phyloP scores from a whole-genome alignment of 2,888 invertebrate genomes.

The Hoplodrina ambigua region DNA sequence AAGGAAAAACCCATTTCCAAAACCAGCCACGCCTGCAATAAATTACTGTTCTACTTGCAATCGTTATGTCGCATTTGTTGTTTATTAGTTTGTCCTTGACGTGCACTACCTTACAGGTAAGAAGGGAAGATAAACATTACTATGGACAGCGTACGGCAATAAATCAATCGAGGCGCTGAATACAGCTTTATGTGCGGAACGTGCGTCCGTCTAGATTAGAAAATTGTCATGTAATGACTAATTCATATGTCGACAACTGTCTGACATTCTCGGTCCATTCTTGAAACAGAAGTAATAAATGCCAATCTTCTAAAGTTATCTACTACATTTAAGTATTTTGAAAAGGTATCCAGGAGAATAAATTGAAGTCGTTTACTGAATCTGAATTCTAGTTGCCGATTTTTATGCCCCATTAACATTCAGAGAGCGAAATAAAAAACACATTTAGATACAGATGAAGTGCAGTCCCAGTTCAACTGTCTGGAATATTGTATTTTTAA shows the following conservation, averaged over 20 bases:
- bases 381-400: neutral
- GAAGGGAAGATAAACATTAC: constrained; percentile 78
- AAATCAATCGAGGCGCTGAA: constrained; percentile 82
- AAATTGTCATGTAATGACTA: constrained; percentile 65
- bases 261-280: constrained; percentile 37
- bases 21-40: neutral
- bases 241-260: constrained; percentile 44
- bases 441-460: constrained; percentile 10
- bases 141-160: constrained; percentile 81
- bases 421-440: constrained; percentile 13
- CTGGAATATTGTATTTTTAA: constrained; percentile 25
- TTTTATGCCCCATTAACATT: constrained; percentile 7
- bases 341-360: neutral
- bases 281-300: constrained; percentile 40
- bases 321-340: constrained; percentile 9
- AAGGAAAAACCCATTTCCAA: neutral
- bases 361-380: constrained; percentile 1
- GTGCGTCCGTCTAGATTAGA: constrained; percentile 73
- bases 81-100: constrained; percentile 57
- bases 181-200: constrained; percentile 78
- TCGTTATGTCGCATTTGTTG: constrained; percentile 30
- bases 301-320: constrained; percentile 23
- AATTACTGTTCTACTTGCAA: constrained; percentile 27
- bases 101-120: constrained; percentile 47
- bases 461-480: constrained; percentile 5